Conservation (phyloP, 1,140 invertebrate genomes). For the Cydia fagiglandana region DNA sequence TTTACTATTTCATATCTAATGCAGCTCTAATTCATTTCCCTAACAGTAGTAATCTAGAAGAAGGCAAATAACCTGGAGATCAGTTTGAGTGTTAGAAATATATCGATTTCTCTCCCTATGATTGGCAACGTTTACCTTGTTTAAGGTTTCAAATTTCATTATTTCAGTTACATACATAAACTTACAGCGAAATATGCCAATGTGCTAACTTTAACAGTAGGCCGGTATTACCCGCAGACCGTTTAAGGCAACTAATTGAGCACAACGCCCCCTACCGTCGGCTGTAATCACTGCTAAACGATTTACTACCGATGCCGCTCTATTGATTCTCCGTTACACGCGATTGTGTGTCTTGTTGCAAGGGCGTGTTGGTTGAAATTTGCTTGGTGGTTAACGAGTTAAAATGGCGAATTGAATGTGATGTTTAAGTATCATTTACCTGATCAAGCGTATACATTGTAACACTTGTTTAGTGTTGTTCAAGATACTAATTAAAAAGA, state of each 20-base stretch:
- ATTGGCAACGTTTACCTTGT: too few relatives aligned
- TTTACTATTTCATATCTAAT: too few relatives aligned
- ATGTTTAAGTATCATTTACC: background rate
- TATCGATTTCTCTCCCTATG: too few relatives aligned
- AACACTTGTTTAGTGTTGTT: background rate
- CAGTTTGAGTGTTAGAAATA: too few relatives aligned
- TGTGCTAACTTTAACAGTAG: too few relatives aligned
- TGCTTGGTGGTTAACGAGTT: background rate
- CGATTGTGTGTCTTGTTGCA: background rate
- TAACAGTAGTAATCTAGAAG: too few relatives aligned
- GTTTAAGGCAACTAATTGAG: background rate
- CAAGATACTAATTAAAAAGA: too few relatives aligned
- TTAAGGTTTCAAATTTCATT: too few relatives aligned
- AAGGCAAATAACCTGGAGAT: too few relatives aligned
- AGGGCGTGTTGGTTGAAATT: background rate
- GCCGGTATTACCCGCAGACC: background rate
- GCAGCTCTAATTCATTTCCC: too few relatives aligned
- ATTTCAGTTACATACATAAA: too few relatives aligned
- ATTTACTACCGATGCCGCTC: background rate
- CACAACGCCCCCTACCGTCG: background rate
- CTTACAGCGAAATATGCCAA: too few relatives aligned
- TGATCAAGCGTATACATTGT: background rate
- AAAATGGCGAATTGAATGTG: background rate
- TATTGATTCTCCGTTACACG: background rate
- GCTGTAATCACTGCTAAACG: constrained; percentile 6